These are phyloP conservation scores for Chaetops frenatus DNA, from an alignment of 2,113 vertebrate genomes.

Conservation along the genomic window DNA sequence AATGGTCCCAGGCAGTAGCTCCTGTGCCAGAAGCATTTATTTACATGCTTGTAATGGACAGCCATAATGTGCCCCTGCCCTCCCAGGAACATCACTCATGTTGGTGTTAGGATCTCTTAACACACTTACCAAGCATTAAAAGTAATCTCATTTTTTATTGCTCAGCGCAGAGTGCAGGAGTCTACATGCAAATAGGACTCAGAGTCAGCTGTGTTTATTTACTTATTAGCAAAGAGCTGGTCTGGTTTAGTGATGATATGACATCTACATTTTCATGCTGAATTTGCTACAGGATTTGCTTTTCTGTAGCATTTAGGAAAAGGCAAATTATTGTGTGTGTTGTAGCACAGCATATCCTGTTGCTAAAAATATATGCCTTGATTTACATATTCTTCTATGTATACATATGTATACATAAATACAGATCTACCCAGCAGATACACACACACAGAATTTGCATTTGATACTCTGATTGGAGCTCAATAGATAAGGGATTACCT, in stretches of 20 bases:
- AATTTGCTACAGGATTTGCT: neutral
- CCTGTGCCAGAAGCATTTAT: neutral
- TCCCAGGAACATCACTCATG: neutral
- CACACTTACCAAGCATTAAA: neutral
- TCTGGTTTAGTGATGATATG: neutral
- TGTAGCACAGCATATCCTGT: neutral
- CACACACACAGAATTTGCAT: neutral
- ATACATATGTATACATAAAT: neutral
- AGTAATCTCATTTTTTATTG: neutral
- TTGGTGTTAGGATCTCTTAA: neutral
- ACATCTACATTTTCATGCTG: neutral
- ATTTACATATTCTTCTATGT: neutral
- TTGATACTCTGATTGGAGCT: neutral
- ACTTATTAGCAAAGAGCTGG: neutral
- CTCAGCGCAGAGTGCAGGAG: neutral
- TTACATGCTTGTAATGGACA: neutral
- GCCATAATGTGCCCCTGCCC: neutral
- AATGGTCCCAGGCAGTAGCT: neutral
- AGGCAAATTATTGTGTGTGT: fast-evolving
- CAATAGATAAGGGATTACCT: neutral
- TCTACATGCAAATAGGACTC: neutral
- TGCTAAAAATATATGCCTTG: neutral
- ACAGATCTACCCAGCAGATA: neutral
- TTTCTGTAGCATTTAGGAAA: neutral
- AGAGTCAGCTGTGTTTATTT: neutral